Evolutionary conservation across 2,113 vertebrate species (phyloP).

Genomic region (Pomatorhinus ruficollis): DNA sequence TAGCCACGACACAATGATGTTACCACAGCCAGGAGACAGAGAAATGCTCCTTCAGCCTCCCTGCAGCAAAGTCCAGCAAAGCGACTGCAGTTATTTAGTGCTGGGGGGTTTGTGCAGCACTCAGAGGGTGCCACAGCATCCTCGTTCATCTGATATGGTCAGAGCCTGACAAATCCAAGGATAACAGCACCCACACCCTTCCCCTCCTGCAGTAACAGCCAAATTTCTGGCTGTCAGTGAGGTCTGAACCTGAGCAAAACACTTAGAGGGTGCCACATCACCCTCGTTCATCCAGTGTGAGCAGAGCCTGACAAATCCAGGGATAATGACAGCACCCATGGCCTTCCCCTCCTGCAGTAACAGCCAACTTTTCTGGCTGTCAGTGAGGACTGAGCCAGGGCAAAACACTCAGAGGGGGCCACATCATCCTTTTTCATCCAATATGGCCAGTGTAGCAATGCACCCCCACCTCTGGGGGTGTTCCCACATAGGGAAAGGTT

Average conservation of each 20-base stretch:
- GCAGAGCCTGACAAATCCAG: too few relatives aligned
- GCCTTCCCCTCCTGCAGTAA: background rate
- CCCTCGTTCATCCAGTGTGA: too few relatives aligned
- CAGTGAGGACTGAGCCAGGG: background rate
- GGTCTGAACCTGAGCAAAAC: background rate
- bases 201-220: background rate
- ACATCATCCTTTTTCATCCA: too few relatives aligned
- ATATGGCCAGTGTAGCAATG: too few relatives aligned
- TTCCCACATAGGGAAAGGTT: too few relatives aligned
- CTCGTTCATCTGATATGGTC: background rate
- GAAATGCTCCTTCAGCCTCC: background rate
- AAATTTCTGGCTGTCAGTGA: background rate
- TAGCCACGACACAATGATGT: background rate
- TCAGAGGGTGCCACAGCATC: background rate
- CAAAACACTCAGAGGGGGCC: background rate
- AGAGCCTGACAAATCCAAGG: background rate
- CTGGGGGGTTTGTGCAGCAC: background rate
- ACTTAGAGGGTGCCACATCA: too few relatives aligned
- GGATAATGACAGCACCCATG: too few relatives aligned
- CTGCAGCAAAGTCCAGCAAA: background rate
- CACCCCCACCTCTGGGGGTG: too few relatives aligned
- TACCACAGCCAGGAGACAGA: background rate
- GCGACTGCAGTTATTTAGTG: background rate
- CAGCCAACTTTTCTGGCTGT: background rate
- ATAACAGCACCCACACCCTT: background rate